Evolutionary conservation across 2,888 invertebrate species (phyloP).

Genomic region (Stenodera caucasica): DNA sequence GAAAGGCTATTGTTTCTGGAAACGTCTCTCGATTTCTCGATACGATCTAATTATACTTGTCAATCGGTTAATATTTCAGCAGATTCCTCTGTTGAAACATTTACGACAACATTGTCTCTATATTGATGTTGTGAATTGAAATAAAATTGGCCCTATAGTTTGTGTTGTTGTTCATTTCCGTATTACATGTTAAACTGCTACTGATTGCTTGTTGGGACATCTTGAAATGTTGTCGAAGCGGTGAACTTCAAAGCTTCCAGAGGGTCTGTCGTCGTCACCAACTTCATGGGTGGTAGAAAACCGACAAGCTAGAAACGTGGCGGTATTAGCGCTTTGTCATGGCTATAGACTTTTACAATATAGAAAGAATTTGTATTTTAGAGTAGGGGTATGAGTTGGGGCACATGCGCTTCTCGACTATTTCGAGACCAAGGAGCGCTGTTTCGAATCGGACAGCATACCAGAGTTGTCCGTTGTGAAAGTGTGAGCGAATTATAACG

Average conservation of each 20-base stretch:
- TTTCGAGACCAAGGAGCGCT: conserved; percentile 26
- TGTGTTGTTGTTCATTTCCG: conserved; percentile 50
- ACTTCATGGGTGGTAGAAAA: conserved; percentile 59
- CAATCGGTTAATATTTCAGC: too few species aligned
- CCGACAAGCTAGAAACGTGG: conserved; percentile 56
- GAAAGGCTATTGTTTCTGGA: conserved; percentile 22
- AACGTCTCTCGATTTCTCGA: conserved; percentile 10
- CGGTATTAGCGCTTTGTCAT: conserved; percentile 58
- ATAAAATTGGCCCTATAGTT: too few species aligned
- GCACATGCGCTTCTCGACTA: conserved; percentile 41
- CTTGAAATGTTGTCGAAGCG: conserved; percentile 42
- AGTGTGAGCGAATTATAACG: conserved; percentile 20
- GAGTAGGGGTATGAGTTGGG: conserved; percentile 24
- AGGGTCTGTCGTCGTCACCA: conserved; percentile 58
- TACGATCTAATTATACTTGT: conserved; percentile 6
- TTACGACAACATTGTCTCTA: too few species aligned
- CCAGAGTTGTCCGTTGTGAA: conserved; percentile 36
- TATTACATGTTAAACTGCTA: conserved; percentile 49
- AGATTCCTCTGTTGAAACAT: too few species aligned
- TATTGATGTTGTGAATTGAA: too few species aligned
- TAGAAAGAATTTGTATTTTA: conserved; percentile 26
- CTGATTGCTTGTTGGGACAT: conserved; percentile 50
- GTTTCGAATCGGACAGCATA: conserved; percentile 31
- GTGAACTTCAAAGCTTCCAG: conserved; percentile 53
- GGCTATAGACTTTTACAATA: conserved; percentile 37